Conservation (phyloP, 2,888 invertebrate species). For the Petrolisthes cinctipes region DNA sequence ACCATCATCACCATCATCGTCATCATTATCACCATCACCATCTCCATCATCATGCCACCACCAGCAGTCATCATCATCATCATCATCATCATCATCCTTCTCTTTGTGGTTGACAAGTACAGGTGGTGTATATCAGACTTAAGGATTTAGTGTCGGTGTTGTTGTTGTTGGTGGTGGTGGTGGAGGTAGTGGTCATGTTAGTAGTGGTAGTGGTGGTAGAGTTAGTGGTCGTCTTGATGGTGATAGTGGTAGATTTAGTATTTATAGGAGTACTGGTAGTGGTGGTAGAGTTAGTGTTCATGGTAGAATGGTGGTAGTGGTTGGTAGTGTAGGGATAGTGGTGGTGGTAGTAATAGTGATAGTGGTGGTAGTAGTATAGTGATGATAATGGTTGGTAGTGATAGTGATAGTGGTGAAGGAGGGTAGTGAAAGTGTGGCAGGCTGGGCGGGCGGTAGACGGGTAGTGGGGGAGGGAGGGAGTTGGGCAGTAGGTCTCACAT, state of each 20-base stretch:
- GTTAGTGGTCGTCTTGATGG: background rate
- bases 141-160: background rate
- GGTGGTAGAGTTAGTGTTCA: background rate
- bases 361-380: background rate
- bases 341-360: background rate
- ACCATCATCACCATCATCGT: background rate
- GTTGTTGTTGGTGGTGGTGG: background rate
- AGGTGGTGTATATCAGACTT: no score
- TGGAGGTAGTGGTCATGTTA: background rate
- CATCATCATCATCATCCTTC: background rate
- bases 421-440: background rate
- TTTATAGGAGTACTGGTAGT: background rate
- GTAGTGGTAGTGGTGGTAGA: background rate
- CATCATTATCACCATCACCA: background rate
- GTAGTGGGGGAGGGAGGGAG: background rate
- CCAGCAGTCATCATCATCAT: background rate
- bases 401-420: background rate
- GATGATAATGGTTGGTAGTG: background rate
- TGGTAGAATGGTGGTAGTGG: background rate
- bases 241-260: background rate
- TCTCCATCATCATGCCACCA: background rate
- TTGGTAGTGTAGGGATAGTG: background rate
- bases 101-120: background rate
- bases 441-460: background rate
- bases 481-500: background rate